A percentile compares a stretch with the other conserved stretches of the same genome.
Conservation (phyloP, 2,888 invertebrate species). For the Leptinotarsa haldemani region DNA sequence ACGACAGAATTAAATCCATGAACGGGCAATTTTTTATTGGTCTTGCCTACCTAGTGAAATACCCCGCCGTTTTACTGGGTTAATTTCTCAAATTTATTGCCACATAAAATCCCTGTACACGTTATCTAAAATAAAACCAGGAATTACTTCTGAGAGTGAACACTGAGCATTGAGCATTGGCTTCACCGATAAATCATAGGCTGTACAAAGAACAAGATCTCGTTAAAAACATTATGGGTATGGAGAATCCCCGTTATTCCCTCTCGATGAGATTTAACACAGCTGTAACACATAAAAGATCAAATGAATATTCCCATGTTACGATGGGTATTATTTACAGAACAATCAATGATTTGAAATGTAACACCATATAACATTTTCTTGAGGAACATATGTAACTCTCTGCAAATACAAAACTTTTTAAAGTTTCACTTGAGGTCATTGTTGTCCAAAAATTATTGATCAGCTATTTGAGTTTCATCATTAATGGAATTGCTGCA, state of each 20-base stretch:
- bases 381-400: neutral
- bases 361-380: neutral
- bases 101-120: conserved; percentile 51
- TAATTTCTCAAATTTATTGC: conserved; percentile 58
- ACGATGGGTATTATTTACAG: neutral
- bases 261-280: neutral
- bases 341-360: neutral
- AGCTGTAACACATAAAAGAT: conserved; percentile 10
- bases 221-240: conserved; percentile 31
- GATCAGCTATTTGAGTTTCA: no score
- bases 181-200: conserved; percentile 44
- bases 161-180: conserved; percentile 33
- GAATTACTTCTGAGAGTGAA: conserved; percentile 41
- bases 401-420: no score
- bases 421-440: no score
- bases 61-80: conserved; percentile 54
- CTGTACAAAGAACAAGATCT: conserved; percentile 43
- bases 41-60: conserved; percentile 51
- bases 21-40: conserved; percentile 59
- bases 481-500: no score
- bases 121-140: conserved; percentile 50
- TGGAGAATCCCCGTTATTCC: neutral
- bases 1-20: conserved; percentile 61
- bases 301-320: conserved; percentile 7
- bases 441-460: no score